Evolutionary conservation across 2,888 invertebrate species (phyloP).

Genomic region (Koerneria pararmatus): DNA sequence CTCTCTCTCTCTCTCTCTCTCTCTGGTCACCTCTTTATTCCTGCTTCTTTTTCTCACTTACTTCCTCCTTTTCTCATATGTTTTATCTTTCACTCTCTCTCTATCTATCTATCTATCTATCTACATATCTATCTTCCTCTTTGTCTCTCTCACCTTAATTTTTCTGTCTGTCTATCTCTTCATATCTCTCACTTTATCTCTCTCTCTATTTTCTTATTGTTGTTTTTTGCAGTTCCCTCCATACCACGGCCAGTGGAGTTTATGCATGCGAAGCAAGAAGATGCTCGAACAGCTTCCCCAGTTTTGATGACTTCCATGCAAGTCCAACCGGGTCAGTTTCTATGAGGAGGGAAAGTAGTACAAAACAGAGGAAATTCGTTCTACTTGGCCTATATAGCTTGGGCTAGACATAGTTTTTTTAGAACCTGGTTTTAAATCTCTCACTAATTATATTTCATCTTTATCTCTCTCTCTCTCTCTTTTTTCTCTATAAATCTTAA

Average conservation of each 20-base stretch:
- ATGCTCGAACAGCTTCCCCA: constrained; percentile 26
- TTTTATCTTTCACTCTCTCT: constrained; percentile 2
- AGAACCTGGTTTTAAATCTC: no score
- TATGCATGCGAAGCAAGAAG: constrained; percentile 41
- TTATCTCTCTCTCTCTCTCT: not conserved
- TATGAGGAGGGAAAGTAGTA: no score
- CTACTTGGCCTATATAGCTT: no score
- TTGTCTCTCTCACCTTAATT: constrained; percentile 18
- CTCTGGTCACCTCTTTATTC: not conserved
- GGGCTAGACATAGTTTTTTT: no score
- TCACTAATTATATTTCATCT: not conserved
- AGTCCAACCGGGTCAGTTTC: no score
- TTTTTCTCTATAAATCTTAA: no score
- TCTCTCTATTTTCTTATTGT: constrained; percentile 6
- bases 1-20: not conserved
- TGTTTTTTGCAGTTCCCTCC: not conserved
- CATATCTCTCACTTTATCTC: not conserved
- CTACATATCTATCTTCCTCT: not conserved
- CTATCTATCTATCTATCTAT: constrained; percentile 4
- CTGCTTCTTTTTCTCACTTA: constrained; percentile 7
- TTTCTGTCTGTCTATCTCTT: not conserved
- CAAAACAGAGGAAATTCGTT: no score
- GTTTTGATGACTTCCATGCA: constrained; percentile 6
- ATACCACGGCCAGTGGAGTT: constrained; percentile 38
- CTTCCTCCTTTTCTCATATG: not conserved